A percentile compares a stretch with the other conserved stretches of the same genome.
Conservation (phyloP, 2,113 vertebrate genomes). For the Hippocampus barbouri region DNA sequence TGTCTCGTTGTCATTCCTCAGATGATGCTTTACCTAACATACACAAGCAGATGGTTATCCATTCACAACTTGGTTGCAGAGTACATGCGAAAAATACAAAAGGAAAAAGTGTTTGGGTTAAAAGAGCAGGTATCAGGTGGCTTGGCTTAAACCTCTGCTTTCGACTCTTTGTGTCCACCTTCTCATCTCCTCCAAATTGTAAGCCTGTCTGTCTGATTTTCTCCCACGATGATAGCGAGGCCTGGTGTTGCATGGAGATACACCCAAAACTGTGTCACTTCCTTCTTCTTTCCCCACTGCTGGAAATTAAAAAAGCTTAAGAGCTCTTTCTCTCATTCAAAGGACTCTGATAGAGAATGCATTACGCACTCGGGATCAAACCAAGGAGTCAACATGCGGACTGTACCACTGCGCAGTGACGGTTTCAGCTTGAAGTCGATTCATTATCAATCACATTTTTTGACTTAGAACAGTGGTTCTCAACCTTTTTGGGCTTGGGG, state of each 20-base stretch:
- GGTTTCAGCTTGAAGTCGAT: no score
- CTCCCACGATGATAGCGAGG: slow-evolving; percentile 64
- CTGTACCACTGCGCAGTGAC: no score
- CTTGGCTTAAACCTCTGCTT: slow-evolving; percentile 44
- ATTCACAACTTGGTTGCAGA: slow-evolving; percentile 25
- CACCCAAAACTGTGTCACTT: slow-evolving; percentile 53
- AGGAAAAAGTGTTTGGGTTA: slow-evolving; percentile 33
- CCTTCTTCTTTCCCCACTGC: slow-evolving; percentile 31
- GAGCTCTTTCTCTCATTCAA: neutral
- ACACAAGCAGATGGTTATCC: slow-evolving; percentile 26
- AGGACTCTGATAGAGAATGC: neutral
- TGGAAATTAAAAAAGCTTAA: slow-evolving; percentile 3
- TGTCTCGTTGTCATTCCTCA: slow-evolving; percentile 18
- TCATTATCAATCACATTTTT: no score
- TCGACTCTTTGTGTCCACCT: slow-evolving; percentile 13
- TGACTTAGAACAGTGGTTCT: no score
- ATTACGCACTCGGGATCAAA: no score
- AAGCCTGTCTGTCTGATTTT: slow-evolving; percentile 53
- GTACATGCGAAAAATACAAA: slow-evolving; percentile 29
- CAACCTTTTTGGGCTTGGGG: no score
- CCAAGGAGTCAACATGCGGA: no score
- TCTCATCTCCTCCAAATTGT: slow-evolving; percentile 37
- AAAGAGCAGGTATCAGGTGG: slow-evolving; percentile 39
- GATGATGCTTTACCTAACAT: slow-evolving; percentile 20
- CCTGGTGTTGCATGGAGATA: slow-evolving; percentile 52